Percentiles rank a stretch among this genome's conserved stretches.
phyloP scores from a whole-genome alignment of 2,888 invertebrate genomes.

The Lasioglossum marginatum region DNA sequence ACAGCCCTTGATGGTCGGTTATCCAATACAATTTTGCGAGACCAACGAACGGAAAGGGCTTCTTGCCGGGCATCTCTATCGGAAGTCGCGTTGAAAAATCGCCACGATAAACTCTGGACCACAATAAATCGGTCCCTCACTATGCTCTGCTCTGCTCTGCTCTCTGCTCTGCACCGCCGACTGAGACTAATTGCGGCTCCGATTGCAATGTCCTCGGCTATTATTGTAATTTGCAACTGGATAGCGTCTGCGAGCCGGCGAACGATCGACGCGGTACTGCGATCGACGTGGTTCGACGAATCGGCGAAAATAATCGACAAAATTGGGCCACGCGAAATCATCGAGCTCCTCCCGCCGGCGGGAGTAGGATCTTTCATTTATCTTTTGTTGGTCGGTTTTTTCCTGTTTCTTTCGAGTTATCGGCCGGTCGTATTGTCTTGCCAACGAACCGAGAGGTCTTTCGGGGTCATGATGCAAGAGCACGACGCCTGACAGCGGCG shows the following conservation, averaged over 20 bases:
- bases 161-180: conserved; percentile 60
- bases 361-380: neutral
- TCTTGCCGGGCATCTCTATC: conserved; percentile 48
- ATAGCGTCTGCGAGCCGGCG: conserved; percentile 37
- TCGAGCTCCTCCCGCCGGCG: neutral
- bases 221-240: conserved; percentile 76
- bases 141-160: conserved; percentile 30
- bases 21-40: neutral
- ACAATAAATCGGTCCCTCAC: conserved; percentile 65
- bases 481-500: conserved; percentile 28
- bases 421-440: conserved; percentile 58
- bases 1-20: neutral
- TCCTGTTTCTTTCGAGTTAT: conserved; percentile 42
- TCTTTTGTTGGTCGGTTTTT: neutral
- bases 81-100: conserved; percentile 67
- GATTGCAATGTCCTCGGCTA: conserved; percentile 77
- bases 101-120: conserved; percentile 66
- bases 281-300: neutral
- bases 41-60: neutral
- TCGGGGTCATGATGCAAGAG: conserved; percentile 68
- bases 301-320: neutral
- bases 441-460: conserved; percentile 49
- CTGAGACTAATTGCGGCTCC: conserved; percentile 79
- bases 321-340: conserved; percentile 6
- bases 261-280: conserved; percentile 6